Percentiles rank a stretch among this genome's conserved stretches.
Evolutionary conservation across 1,140 invertebrate species (phyloP).

Genomic region (Drosophila navojoa): DNA sequence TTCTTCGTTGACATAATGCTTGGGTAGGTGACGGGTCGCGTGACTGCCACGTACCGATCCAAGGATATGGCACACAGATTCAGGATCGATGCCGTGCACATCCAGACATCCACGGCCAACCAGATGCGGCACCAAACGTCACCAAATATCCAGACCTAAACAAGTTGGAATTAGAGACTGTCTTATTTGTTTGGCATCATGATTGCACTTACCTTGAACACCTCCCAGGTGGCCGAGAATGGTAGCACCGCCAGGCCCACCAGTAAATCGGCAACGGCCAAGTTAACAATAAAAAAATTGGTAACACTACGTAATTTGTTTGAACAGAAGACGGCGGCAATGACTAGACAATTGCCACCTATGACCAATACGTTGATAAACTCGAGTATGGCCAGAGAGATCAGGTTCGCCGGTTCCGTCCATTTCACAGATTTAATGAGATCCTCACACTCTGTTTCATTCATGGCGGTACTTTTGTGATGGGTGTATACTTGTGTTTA

Average conservation of each 20-base stretch:
- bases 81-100: conserved; percentile 97
- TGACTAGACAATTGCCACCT: conserved; percentile 95
- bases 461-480: conserved; percentile 85
- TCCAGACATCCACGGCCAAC: conserved; percentile 97
- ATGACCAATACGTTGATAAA: conserved; percentile 94
- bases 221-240: conserved; percentile 94
- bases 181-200: background rate
- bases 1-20: conserved; percentile 95
- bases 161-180: conserved; percentile 67
- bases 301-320: conserved; percentile 95
- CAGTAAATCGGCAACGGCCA: conserved; percentile 96
- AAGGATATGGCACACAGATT: conserved; percentile 96
- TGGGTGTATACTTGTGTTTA: conserved; percentile 73
- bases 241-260: conserved; percentile 96
- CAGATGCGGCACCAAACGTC: conserved; percentile 96
- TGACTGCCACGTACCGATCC: conserved; percentile 97
- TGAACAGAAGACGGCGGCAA: conserved; percentile 94
- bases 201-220: conserved; percentile 89
- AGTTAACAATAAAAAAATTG: conserved; percentile 96
- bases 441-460: conserved; percentile 90
- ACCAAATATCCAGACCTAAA: conserved; percentile 95
- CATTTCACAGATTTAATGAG: conserved; percentile 90
- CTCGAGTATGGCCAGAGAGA: conserved; percentile 90
- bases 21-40: conserved; percentile 96
- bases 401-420: conserved; percentile 89